A percentile compares a stretch with the other conserved stretches of the same genome.
These are phyloP conservation scores for Morone chrysops DNA, from an alignment of 2,113 vertebrate species.

Conservation along the genomic window DNA sequence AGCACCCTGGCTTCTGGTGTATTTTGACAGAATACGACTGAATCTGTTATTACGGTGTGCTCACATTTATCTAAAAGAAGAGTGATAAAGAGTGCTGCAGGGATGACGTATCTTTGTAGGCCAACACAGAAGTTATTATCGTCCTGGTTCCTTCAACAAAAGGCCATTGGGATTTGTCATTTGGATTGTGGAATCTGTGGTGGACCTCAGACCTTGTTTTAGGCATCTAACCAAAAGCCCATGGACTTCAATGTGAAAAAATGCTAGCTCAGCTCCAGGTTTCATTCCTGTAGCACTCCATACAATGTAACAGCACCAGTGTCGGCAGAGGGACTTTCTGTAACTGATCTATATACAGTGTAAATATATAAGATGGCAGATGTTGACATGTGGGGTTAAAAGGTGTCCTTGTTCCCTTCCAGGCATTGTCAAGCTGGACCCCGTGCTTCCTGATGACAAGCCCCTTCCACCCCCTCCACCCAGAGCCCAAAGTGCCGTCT, in stretches of 20 bases:
- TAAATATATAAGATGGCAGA: neutral
- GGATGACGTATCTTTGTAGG: too few relatives aligned
- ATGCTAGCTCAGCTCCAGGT: too few relatives aligned
- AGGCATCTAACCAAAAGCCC: too few relatives aligned
- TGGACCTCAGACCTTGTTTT: too few relatives aligned
- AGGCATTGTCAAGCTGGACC: slow-evolving; percentile 97
- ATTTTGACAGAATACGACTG: neutral
- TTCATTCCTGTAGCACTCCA: too few relatives aligned
- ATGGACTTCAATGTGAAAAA: too few relatives aligned
- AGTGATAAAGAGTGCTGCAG: too few relatives aligned
- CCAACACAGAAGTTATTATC: too few relatives aligned
- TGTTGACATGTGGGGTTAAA: slow-evolving; percentile 33
- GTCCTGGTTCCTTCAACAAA: too few relatives aligned
- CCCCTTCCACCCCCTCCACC: slow-evolving; percentile 87
- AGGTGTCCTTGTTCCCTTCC: slow-evolving; percentile 61
- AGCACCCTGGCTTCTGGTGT: too few relatives aligned
- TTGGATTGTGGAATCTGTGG: too few relatives aligned
- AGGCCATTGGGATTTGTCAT: too few relatives aligned
- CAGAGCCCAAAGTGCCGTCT: slow-evolving; percentile 91
- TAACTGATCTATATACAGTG: neutral
- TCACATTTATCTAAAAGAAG: neutral
- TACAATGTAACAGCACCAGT: neutral
- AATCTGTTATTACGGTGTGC: neutral
- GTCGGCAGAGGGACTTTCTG: neutral
- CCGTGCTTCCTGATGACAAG: slow-evolving; percentile 89